Base-by-base conservation (phyloP, 2,888 invertebrate genomes). In the Tillus elongatus region DNA sequence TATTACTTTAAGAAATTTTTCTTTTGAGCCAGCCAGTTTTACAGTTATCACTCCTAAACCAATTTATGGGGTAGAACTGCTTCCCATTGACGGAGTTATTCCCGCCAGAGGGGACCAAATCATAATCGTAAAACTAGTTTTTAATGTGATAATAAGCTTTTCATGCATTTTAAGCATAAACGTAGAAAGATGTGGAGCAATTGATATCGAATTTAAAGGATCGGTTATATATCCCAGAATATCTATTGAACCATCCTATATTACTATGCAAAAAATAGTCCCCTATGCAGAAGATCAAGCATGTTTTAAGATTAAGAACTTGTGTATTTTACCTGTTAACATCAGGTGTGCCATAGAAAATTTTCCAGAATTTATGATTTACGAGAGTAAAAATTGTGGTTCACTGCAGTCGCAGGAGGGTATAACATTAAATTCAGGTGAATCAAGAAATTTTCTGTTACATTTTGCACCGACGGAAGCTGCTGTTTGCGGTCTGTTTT, bases 381-480 rank as follows among this genome's bases (percentile, higher is more conserved):
- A n/a, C n/a, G n/a, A n/a, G n/a, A n/a, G n/a, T n/a, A n/a, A n/a
- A n/a, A n/a, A n/a, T n/a, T n/a, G n/a, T n/a, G n/a, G n/a, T n/a
- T n/a, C n/a, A n/a, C n/a, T n/a, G n/a, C 6, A n/a, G 6, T 8
- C 24, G 6, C 6, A 19, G 24, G 24, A 19, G 24, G n/a, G n/a
- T 19, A 19, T 19, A 19, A 19, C 6, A 6, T 19, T 19, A n/a
- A 19, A 19, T 19, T n/a, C 24, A n/a, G 24, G 24, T 19, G 24
- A 19, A 19, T 6, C n/a, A 8, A 19, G n/a, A 19, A 19, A 8
- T n/a, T 19, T 19, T 8, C n/a, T 8, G 6, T 6, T 19, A n/a
- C 24, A 19, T 19, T 19, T 19, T n/a, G n/a, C n/a, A n/a, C n/a
- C 24, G 6, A 19, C 24, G n/a, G 24, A 19, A 19, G 24, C 24